Evolutionary conservation across 37 sponge, comb jelly and placozoan genomes (phyloP).

Genomic region (Mnemiopsis leidyi): DNA sequence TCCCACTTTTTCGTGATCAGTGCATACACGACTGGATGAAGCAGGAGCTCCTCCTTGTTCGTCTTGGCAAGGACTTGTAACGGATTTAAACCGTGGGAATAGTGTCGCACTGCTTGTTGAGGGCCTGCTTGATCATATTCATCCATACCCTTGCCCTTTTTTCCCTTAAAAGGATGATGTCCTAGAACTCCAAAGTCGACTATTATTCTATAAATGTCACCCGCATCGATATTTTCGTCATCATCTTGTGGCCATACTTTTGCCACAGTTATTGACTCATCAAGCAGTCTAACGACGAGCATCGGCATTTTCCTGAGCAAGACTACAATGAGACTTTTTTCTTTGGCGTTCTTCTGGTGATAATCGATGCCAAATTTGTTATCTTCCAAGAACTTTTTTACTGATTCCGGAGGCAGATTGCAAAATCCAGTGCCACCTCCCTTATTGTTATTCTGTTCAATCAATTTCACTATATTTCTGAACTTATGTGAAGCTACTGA

Average conservation of each 20-base stretch:
- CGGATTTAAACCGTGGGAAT: not conserved
- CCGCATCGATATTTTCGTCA: not conserved
- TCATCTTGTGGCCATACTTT: not conserved
- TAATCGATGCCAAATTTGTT: not conserved
- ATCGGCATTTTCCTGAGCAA: not conserved
- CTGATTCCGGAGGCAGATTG: not conserved
- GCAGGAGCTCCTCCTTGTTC: not conserved
- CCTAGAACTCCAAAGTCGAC: slow-evolving; percentile 10
- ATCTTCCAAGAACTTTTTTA: not conserved
- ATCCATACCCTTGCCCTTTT: not conserved
- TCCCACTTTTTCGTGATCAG: slow-evolving; percentile 68
- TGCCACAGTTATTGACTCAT: not conserved
- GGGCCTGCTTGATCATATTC: not conserved
- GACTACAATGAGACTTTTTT: not conserved
- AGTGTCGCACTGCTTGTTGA: not conserved
- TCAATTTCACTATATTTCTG: not conserved
- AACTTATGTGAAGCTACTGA: not conserved
- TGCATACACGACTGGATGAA: slow-evolving; percentile 57
- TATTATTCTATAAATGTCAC: not conserved
- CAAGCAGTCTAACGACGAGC: not conserved
- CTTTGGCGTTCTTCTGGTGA: not conserved
- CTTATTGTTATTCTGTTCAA: not conserved
- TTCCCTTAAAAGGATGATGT: not conserved
- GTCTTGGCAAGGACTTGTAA: not conserved
- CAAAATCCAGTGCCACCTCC: not conserved